Percentiles rank a stretch among this genome's conserved stretches.
phyloP scores from a whole-genome alignment of 2,888 invertebrate species.

The Sminthurides aquaticus region DNA sequence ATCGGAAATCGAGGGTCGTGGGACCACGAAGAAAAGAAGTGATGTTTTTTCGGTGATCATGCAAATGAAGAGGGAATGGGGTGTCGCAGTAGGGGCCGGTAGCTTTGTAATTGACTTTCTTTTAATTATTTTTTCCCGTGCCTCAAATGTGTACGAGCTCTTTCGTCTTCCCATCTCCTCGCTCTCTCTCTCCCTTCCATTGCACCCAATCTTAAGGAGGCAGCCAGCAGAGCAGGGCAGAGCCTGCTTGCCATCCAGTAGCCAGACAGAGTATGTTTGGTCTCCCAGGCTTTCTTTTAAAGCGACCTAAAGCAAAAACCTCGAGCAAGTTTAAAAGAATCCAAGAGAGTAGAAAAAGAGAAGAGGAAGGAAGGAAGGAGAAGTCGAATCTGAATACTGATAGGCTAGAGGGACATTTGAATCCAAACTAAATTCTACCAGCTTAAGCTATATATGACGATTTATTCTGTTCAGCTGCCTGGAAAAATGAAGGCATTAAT shows the following conservation, averaged over 20 bases:
- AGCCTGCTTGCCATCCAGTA: too few relatives aligned
- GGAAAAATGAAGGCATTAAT: slow-evolving; percentile 45
- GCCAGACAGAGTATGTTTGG: too few relatives aligned
- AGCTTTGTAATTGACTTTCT: slow-evolving; percentile 44
- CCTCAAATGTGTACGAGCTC: too few relatives aligned
- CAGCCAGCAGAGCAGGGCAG: too few relatives aligned
- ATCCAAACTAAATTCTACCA: slow-evolving; percentile 23
- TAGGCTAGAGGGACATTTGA: slow-evolving; percentile 35
- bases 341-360: background rate
- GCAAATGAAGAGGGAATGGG: slow-evolving; percentile 42
- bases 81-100: slow-evolving; percentile 37
- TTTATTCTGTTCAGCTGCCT: slow-evolving; percentile 43
- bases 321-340: too few relatives aligned
- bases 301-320: too few relatives aligned
- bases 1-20: slow-evolving; percentile 26
- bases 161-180: slow-evolving; percentile 2
- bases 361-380: slow-evolving; percentile 4
- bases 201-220: too few relatives aligned
- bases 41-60: slow-evolving; percentile 41
- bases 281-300: too few relatives aligned
- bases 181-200: too few relatives aligned
- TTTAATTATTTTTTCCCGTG: slow-evolving; percentile 43
- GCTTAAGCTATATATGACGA: slow-evolving; percentile 33
- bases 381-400: slow-evolving; percentile 35
- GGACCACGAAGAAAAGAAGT: slow-evolving; percentile 20